phyloP scores from a whole-genome alignment of 2,113 vertebrate species.

The Oncorhynchus masou region DNA sequence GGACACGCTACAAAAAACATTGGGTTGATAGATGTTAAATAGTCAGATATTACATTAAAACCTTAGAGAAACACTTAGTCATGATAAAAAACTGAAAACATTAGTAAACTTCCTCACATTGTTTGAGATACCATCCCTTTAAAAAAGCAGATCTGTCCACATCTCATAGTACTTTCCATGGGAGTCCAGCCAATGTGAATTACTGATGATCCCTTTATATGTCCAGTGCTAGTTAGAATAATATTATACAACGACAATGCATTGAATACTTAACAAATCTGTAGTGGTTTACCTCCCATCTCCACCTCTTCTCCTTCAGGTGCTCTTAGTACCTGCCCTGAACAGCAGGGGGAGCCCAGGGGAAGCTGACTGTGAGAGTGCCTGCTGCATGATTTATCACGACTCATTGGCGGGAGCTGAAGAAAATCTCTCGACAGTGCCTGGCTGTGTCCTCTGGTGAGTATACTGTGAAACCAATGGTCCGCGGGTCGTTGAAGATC shows the following conservation, averaged over 20 bases:
- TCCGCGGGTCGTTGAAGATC: slow-evolving; percentile 92
- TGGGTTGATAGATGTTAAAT: background rate
- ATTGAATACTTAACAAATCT: slow-evolving; percentile 8
- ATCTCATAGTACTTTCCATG: too few species aligned
- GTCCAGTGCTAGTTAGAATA: background rate
- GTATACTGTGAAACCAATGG: slow-evolving; percentile 88
- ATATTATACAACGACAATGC: slow-evolving; percentile 3
- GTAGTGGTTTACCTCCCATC: slow-evolving; percentile 13
- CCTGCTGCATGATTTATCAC: slow-evolving; percentile 10
- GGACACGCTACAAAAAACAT: background rate
- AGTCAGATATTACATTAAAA: background rate
- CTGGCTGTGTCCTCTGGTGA: slow-evolving; percentile 86
- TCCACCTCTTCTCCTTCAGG: background rate
- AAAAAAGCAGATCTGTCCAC: background rate
- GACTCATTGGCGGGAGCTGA: slow-evolving; percentile 69
- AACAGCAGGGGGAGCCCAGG: slow-evolving; percentile 15
- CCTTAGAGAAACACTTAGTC: background rate
- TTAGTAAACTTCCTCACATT: slow-evolving; percentile 1
- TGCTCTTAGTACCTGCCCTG: slow-evolving; percentile 16
- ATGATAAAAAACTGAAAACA: background rate
- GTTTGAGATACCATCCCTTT: slow-evolving; percentile 20
- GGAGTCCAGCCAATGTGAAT: background rate
- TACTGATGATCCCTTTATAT: background rate
- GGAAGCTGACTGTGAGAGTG: background rate
- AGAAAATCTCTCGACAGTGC: slow-evolving; percentile 86